A percentile compares a stretch with the other conserved stretches of the same genome.
phyloP scores from a whole-genome alignment of 2,113 vertebrate species.

The Agapornis roseicollis region DNA sequence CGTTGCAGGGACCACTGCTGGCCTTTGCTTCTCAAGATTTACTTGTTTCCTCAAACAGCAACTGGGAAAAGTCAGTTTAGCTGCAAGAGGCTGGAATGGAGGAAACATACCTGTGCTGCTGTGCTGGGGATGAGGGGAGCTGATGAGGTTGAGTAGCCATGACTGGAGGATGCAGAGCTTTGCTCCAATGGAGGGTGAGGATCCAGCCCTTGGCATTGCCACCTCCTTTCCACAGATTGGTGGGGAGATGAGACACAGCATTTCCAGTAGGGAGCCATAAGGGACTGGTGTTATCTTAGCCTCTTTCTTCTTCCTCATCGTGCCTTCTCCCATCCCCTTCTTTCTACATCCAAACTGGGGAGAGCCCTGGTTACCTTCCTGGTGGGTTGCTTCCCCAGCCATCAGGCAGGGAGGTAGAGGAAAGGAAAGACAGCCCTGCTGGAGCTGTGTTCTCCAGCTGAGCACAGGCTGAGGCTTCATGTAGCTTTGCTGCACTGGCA shows the following conservation, averaged over 20 bases:
- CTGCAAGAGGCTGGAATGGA: neutral
- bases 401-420: rapidly evolving
- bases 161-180: neutral
- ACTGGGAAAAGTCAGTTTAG: neutral
- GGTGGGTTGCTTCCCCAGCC: neutral
- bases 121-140: neutral
- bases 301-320: neutral
- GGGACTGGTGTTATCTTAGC: neutral
- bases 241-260: neutral
- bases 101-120: neutral
- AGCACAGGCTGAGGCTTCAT: neutral
- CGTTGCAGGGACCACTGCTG: rapidly evolving
- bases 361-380: neutral
- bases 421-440: neutral
- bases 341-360: neutral
- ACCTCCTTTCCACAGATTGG: neutral
- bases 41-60: neutral
- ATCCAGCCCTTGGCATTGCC: rapidly evolving
- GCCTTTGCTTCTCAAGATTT: neutral
- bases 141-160: neutral
- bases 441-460: neutral
- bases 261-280: neutral
- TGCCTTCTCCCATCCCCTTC: neutral
- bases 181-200: rapidly evolving
- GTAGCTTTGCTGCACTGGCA: neutral